A percentile compares a stretch with the other conserved stretches of the same genome.
Evolutionary conservation across 2,797 vertebrate genomes (phyloP).

Genomic region (Glyptemys insculpta): DNA sequence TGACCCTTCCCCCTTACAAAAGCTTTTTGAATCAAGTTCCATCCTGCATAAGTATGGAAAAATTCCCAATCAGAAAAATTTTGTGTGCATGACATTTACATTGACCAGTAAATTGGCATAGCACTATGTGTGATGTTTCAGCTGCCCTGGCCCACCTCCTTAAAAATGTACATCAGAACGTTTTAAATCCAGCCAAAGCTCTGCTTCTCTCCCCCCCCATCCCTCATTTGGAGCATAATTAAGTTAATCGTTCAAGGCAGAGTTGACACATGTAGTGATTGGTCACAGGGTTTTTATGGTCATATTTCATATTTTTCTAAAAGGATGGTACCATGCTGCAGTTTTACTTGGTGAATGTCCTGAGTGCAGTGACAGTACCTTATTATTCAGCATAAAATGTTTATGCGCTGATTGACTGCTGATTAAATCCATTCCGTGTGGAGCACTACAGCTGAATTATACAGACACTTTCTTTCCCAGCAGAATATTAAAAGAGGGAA

Average conservation of each 20-base stretch:
- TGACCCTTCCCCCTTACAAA: neutral
- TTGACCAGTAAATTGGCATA: slow-evolving; percentile 33
- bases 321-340: slow-evolving; percentile 24
- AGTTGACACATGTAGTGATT: slow-evolving; percentile 59
- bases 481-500: slow-evolving; percentile 13
- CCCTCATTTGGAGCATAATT: slow-evolving; percentile 49
- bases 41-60: neutral
- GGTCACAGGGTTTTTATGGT: slow-evolving; percentile 52
- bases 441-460: slow-evolving; percentile 36
- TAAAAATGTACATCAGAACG: slow-evolving; percentile 54
- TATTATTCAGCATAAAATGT: slow-evolving; percentile 56
- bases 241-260: slow-evolving; percentile 69
- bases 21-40: slow-evolving; percentile 9
- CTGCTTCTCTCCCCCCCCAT: neutral
- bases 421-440: slow-evolving; percentile 40
- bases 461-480: slow-evolving; percentile 41
- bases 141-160: slow-evolving; percentile 30
- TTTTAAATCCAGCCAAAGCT: slow-evolving; percentile 54
- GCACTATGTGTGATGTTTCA: slow-evolving; percentile 33
- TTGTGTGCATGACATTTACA: slow-evolving; percentile 3
- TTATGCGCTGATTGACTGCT: slow-evolving; percentile 43
- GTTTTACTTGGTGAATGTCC: slow-evolving; percentile 25
- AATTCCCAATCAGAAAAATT: neutral
- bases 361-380: slow-evolving; percentile 29
- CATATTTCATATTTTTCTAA: slow-evolving; percentile 45